Evolutionary conservation across 2,888 invertebrate genomes (phyloP).

Genomic region (Lasioglossum leucozonium): DNA sequence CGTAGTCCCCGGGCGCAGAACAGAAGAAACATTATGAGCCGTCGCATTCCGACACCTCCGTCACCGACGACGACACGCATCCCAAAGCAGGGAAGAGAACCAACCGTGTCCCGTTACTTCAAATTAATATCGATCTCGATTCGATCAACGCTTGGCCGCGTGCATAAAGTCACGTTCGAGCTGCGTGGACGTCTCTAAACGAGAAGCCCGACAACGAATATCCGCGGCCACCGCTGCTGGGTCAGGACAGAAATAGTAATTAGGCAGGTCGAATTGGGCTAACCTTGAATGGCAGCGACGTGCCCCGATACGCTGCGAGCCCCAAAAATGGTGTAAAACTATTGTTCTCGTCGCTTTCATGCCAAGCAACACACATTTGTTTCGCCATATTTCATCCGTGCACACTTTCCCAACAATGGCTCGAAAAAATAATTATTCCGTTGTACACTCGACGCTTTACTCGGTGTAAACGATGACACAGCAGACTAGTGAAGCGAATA

Average conservation of each 20-base stretch:
- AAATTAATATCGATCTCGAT: slow-evolving; percentile 66
- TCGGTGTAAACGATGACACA: too few species aligned
- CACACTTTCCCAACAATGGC: background rate
- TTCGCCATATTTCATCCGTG: background rate
- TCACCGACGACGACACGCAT: slow-evolving; percentile 38
- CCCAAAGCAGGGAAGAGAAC: slow-evolving; percentile 43
- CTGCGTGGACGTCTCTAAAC: slow-evolving; percentile 60
- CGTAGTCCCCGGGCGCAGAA: background rate
- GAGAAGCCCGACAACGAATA: slow-evolving; percentile 55
- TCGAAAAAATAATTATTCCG: too few species aligned
- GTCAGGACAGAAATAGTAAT: slow-evolving; percentile 68
- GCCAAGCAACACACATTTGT: background rate
- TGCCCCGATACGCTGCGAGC: slow-evolving; percentile 16
- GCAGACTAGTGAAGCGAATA: too few species aligned
- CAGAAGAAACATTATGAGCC: slow-evolving; percentile 13
- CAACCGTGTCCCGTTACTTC: slow-evolving; percentile 56
- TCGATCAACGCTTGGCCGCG: slow-evolving; percentile 43
- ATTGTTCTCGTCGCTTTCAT: background rate
- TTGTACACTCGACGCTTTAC: too few species aligned
- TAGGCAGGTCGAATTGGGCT: slow-evolving; percentile 67
- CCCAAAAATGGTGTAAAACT: slow-evolving; percentile 57
- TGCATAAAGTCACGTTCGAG: slow-evolving; percentile 49
- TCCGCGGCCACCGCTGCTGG: slow-evolving; percentile 19
- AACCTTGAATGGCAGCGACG: slow-evolving; percentile 59
- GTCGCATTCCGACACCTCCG: slow-evolving; percentile 29